A percentile compares a stretch with the other conserved stretches of the same genome.
phyloP scores from a whole-genome alignment of 2,113 vertebrate species.

The Danionella cerebrum region DNA sequence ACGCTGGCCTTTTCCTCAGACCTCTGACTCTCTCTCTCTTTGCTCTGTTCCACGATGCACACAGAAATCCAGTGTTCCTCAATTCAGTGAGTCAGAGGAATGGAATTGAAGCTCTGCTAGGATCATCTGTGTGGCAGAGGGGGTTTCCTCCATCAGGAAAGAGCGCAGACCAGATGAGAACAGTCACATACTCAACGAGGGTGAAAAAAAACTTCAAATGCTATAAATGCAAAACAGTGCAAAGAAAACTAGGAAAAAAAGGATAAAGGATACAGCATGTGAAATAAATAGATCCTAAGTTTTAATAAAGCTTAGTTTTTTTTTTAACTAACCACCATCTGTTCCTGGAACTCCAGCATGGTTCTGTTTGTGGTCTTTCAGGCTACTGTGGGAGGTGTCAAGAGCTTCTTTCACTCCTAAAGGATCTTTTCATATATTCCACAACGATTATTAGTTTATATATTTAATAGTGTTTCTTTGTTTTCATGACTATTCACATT shows the following conservation, averaged over 20 bases:
- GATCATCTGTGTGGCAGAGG: conserved; percentile 36
- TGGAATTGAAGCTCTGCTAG: conserved; percentile 40
- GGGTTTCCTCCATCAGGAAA: conserved; percentile 43
- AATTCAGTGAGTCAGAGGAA: conserved; percentile 38
- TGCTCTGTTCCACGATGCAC: conserved; percentile 33
- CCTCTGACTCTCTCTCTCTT: conserved; percentile 3
- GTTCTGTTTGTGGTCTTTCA: not conserved
- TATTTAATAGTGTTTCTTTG: not conserved
- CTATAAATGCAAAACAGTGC: not conserved
- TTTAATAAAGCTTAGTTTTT: not conserved
- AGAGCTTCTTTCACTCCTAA: not conserved
- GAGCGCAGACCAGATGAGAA: conserved; percentile 24
- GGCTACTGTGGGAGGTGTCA: conserved; percentile 18
- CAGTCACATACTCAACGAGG: not conserved
- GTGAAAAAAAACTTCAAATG: not conserved
- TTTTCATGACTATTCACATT: too few relatives aligned
- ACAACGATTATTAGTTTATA: too few relatives aligned
- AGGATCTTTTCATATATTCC: too few relatives aligned
- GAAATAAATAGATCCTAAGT: not conserved
- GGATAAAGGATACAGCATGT: not conserved
- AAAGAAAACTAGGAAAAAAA: not conserved
- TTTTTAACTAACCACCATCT: conserved; percentile 22
- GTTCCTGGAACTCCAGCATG: conserved; percentile 36
- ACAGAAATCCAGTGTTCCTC: conserved; percentile 45
- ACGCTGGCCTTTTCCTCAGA: conserved; percentile 3